Conservation (phyloP, 1,140 invertebrate species). For the Bilobella aurantiaca region DNA sequence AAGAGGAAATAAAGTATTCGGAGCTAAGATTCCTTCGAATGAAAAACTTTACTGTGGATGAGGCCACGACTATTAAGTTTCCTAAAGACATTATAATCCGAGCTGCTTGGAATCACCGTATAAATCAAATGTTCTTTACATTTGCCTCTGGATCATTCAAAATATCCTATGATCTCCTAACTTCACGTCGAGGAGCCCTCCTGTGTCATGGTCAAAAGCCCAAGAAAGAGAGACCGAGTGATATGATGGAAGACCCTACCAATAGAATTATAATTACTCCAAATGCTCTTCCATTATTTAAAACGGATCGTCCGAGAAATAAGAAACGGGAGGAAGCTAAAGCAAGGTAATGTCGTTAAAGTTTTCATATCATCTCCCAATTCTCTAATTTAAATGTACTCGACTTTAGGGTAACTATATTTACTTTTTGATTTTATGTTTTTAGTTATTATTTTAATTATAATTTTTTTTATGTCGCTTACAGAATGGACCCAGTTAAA, state of each 20-base stretch:
- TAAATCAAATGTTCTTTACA: constrained; percentile 92
- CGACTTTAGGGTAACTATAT: background rate
- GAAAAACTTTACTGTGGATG: constrained; percentile 11
- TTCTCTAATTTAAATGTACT: background rate
- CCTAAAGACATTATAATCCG: constrained; percentile 56
- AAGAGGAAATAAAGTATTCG: constrained; percentile 29
- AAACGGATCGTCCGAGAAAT: constrained; percentile 71
- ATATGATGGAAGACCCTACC: constrained; percentile 61
- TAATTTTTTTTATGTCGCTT: background rate
- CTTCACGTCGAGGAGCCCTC: constrained; percentile 70
- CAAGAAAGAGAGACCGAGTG: constrained; percentile 19
- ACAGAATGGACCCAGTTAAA: constrained; percentile 75
- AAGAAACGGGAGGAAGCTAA: constrained; percentile 36
- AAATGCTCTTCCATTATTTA: constrained; percentile 88
- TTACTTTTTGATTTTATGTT: background rate
- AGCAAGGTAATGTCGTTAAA: too few relatives aligned
- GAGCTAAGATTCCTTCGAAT: constrained; percentile 21
- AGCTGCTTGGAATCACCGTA: constrained; percentile 86
- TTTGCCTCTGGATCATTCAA: constrained; percentile 84
- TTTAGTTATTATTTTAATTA: background rate
- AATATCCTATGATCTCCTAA: constrained; percentile 77
- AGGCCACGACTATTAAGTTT: constrained; percentile 16
- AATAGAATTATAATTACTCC: constrained; percentile 94
- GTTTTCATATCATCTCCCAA: too few relatives aligned
- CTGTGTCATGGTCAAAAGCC: constrained; percentile 27